Evolutionary conservation across 2,113 vertebrate species (phyloP).

Genomic region (Odocoileus virginianus): DNA sequence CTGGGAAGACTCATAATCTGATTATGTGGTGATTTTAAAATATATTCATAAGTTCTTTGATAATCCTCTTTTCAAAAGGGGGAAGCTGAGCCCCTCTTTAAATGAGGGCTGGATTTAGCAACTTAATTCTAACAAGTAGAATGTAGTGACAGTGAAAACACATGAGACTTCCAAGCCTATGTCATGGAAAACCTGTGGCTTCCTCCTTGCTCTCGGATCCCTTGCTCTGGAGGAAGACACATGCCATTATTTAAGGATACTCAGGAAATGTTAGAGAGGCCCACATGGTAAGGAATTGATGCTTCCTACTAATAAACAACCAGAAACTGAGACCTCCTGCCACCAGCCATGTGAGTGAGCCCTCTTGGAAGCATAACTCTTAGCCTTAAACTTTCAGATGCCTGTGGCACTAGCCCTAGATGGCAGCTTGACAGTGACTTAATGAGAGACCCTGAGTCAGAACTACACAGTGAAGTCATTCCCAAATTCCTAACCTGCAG

Average conservation of each 20-base stretch:
- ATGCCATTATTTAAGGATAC: neutral
- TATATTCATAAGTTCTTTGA: neutral
- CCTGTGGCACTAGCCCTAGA: neutral
- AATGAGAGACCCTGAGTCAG: neutral
- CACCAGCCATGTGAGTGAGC: neutral
- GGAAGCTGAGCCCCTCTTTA: neutral
- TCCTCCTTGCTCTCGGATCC: neutral
- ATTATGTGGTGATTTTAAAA: neutral
- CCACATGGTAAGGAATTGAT: neutral
- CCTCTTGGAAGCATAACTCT: neutral
- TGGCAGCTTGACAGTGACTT: too few species aligned
- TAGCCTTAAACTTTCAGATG: neutral
- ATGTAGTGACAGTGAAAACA: neutral
- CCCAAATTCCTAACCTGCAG: neutral
- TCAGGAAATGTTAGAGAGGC: neutral
- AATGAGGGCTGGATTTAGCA: neutral
- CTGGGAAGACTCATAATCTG: neutral
- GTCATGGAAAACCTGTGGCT: neutral
- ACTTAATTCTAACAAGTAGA: neutral
- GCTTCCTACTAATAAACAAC: neutral
- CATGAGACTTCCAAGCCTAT: neutral
- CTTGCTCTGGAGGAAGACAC: neutral
- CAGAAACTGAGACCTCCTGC: neutral
- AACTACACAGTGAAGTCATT: neutral
- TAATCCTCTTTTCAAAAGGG: neutral